Evolutionary conservation across 2,797 vertebrate species (phyloP).

Genomic region (Neomorphus geoffroyi): DNA sequence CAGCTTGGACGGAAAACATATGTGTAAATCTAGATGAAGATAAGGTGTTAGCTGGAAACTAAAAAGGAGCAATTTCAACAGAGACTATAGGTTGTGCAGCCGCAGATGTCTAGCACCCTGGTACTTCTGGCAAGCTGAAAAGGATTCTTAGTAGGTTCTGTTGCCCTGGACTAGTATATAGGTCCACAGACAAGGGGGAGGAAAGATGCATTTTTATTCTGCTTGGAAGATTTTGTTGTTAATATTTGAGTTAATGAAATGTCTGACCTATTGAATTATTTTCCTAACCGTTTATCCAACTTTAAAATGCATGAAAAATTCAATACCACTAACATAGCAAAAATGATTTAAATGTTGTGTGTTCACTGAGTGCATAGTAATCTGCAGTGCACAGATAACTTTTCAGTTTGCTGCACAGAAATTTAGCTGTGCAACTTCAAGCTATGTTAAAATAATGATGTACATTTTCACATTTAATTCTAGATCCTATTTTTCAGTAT

Average conservation of each 20-base stretch:
- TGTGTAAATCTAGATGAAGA: background rate
- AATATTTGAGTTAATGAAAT: slow-evolving; percentile 46
- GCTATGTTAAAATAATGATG: slow-evolving; percentile 55
- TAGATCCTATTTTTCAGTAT: slow-evolving; percentile 55
- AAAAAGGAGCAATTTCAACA: background rate
- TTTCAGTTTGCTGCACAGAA: slow-evolving; percentile 41
- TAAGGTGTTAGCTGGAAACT: background rate
- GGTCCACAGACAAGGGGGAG: background rate
- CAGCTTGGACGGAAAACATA: background rate
- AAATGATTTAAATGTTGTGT: slow-evolving; percentile 23
- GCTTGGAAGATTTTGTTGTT: slow-evolving; percentile 26
- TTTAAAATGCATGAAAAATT: slow-evolving; percentile 50
- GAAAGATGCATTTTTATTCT: background rate
- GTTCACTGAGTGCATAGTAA: slow-evolving; percentile 39
- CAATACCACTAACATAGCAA: slow-evolving; percentile 12
- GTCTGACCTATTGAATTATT: slow-evolving; percentile 37
- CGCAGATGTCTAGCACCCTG: background rate
- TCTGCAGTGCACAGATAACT: slow-evolving; percentile 19
- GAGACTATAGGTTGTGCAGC: background rate
- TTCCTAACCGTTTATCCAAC: slow-evolving; percentile 41
- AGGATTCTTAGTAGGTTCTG: background rate
- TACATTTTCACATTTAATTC: slow-evolving; percentile 52
- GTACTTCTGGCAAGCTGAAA: background rate
- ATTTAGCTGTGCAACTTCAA: slow-evolving; percentile 32
- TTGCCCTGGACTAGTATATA: background rate